Percentiles rank a stretch among this genome's conserved stretches.
Evolutionary conservation across 2,888 invertebrate species (phyloP).

Genomic region (Xestia ashworthii): DNA sequence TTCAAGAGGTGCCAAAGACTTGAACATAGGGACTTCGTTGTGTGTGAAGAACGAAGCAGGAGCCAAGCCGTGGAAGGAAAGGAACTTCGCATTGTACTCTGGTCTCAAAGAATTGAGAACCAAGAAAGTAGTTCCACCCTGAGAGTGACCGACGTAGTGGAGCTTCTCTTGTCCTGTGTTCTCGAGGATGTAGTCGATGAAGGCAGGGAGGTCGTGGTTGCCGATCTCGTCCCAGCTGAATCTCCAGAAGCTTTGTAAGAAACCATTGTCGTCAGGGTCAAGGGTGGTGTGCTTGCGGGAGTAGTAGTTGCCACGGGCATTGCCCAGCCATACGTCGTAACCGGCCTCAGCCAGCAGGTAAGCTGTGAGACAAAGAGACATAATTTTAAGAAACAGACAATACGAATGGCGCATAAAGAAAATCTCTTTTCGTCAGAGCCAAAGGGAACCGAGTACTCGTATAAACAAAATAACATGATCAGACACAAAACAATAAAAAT

Average conservation of each 20-base stretch:
- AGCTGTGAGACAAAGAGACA: constrained; percentile 62
- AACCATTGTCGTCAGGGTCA: constrained; percentile 72
- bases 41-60: constrained; percentile 79
- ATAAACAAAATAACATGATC: neutral
- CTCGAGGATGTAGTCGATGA: constrained; percentile 74
- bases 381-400: neutral
- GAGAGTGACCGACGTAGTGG: constrained; percentile 84
- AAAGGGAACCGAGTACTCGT: neutral
- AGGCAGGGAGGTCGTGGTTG: constrained; percentile 75
- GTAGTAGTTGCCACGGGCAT: constrained; percentile 93
- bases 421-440: neutral
- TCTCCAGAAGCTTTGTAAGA: constrained; percentile 75
- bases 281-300: constrained; percentile 79
- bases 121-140: constrained; percentile 82
- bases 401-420: neutral
- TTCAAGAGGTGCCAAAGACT: constrained; percentile 68
- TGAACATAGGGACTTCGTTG: constrained; percentile 69
- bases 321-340: constrained; percentile 95
- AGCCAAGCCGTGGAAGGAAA: constrained; percentile 82
- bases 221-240: constrained; percentile 84
- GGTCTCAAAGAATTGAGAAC: constrained; percentile 81
- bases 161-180: constrained; percentile 73
- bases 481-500: neutral
- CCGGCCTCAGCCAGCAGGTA: constrained; percentile 91
- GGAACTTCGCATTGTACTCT: constrained; percentile 79